A percentile compares a stretch with the other conserved stretches of the same genome.
Conservation (phyloP, 2,888 invertebrate genomes). For the Calameuta idolon region DNA sequence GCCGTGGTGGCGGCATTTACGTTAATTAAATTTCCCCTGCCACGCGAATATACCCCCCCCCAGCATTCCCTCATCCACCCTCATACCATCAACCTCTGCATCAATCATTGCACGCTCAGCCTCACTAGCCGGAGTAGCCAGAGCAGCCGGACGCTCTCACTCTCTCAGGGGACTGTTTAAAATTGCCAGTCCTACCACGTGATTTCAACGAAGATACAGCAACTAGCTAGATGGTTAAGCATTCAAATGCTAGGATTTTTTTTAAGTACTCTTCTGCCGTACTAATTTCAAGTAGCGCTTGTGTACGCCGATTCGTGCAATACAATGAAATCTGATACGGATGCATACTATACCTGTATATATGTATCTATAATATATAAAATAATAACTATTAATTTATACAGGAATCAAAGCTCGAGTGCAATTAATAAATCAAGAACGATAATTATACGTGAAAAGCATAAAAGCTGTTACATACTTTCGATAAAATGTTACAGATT, state of each 20-base stretch:
- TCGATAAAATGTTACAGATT: no score
- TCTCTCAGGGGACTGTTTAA: slow-evolving; percentile 51
- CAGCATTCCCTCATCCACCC: slow-evolving; percentile 28
- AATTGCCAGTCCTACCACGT: slow-evolving; percentile 32
- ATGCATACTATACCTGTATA: no score
- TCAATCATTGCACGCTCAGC: slow-evolving; percentile 61
- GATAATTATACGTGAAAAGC: no score
- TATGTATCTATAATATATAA: no score
- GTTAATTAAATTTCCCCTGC: slow-evolving; percentile 66
- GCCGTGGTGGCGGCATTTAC: slow-evolving; percentile 66
- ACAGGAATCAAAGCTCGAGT: no score
- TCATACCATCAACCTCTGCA: slow-evolving; percentile 48
- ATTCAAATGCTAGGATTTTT: slow-evolving; percentile 30
- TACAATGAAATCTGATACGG: no score
- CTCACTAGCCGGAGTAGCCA: slow-evolving; percentile 31
- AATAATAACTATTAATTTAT: no score
- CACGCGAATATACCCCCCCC: slow-evolving; percentile 38
- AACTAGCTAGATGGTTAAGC: not conserved
- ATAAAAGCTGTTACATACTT: no score
- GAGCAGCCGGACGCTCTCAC: not conserved
- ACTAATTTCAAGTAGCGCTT: no score
- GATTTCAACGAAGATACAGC: not conserved
- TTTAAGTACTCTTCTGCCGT: slow-evolving; percentile 25
- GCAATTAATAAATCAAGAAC: no score
- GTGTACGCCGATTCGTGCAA: no score